phyloP scores from a whole-genome alignment of 2,888 invertebrate species.

The Griposia aprilina region DNA sequence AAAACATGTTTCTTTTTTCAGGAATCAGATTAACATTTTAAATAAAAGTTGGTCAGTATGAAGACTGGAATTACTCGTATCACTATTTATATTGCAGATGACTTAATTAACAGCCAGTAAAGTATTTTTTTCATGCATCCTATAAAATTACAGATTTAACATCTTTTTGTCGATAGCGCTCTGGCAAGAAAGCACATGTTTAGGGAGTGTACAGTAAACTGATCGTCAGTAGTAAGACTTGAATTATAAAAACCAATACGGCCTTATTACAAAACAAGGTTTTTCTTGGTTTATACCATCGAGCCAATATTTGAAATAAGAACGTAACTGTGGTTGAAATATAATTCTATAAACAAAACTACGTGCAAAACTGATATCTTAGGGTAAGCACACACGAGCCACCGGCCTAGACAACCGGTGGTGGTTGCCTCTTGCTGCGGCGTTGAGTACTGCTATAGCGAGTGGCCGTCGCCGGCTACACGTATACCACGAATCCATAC shows the following conservation, averaged over 20 bases:
- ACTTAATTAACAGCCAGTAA: background rate
- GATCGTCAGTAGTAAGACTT: background rate
- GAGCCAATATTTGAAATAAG: background rate
- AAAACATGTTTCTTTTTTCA: background rate
- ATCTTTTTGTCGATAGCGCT: background rate
- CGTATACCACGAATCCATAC: background rate
- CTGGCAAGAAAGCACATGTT: too few species aligned
- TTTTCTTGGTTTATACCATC: background rate
- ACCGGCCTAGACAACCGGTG: background rate
- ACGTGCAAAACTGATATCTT: background rate
- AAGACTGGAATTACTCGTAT: background rate
- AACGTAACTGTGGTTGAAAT: background rate
- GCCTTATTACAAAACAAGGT: background rate
- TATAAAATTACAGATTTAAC: background rate
- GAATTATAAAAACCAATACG: background rate
- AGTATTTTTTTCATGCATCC: background rate
- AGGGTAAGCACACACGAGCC: background rate
- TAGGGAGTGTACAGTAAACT: too few species aligned
- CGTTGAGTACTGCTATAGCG: background rate
- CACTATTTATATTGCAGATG: background rate
- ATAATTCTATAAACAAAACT: background rate
- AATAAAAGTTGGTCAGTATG: background rate
- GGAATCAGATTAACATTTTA: background rate
- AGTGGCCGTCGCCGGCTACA: background rate
- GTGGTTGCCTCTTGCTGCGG: background rate